Base-by-base conservation (phyloP, 2,797 vertebrate genomes). In the Crenuchus spilurus region DNA sequence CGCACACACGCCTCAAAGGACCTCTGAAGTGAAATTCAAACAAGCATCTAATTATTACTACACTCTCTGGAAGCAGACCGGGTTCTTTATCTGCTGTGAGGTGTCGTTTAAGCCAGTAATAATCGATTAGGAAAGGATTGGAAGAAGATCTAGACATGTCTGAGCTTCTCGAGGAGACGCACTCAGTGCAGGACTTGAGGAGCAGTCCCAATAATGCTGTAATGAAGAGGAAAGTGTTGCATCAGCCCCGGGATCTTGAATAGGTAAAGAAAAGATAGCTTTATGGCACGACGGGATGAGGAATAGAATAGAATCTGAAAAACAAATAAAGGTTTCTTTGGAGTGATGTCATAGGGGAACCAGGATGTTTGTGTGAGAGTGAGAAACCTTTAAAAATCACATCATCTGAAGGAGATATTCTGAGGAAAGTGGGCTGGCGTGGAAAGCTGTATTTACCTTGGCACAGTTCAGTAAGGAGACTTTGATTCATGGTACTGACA, bases 21-120 rank as follows among this genome's bases (percentile, higher is more conserved):
- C 31, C 79, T 77, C 70, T 62, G 74, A 83, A 71, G 63, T 70
- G 70, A 74, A 82, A 69, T 60, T 75, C 66, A 71, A 73, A 82
- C 31, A 37, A 57, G 57, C 51, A 37, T 67, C 72, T 72, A 73
- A 72, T 81, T 78, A 84, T 74, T 72, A 67, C 66, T 65, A 55
- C 49, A 55, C 60, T 62, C 57, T 55, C 74, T 74, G 74, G 64
- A 80, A 75, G 20, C 63, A 66, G 60, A 49, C 18, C 70, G 20
- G 31, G 71, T 66, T 62, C 22, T 67, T 37, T 46, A 77, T 72
- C 62, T 60, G 41, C 75, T 48, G 14, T 66, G 46, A 80, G 71
- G 72, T 49, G 70, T 75, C 52, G 64, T 57, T 55, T 64, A 74
- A 74, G 70, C 64, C 54, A 51, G 41, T 55, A 46, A 57, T 67